These are phyloP conservation scores for Bucorvus abyssinicus DNA, from an alignment of 2,797 vertebrate species.

Conservation along the genomic window DNA sequence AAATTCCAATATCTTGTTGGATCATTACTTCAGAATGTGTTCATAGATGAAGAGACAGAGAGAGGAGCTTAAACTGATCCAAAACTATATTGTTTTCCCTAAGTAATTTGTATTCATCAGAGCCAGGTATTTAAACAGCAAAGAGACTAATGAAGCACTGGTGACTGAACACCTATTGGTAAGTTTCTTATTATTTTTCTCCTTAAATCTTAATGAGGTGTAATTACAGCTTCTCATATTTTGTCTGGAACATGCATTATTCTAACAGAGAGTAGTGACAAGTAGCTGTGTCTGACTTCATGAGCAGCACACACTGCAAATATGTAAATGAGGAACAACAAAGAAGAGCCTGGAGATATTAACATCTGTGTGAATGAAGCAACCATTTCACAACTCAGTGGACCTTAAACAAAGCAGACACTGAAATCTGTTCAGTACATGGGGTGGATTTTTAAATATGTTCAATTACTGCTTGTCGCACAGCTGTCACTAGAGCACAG, in stretches of 20 bases:
- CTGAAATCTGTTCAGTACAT: conserved; percentile 77
- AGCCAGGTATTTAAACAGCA: conserved; percentile 66
- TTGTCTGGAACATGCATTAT: conserved; percentile 68
- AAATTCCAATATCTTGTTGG: background rate
- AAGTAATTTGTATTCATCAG: conserved; percentile 70
- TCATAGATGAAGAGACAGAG: background rate
- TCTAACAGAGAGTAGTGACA: conserved; percentile 65
- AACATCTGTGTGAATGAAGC: conserved; percentile 80
- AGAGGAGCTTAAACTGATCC: conserved; percentile 9
- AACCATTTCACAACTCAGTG: conserved; percentile 82
- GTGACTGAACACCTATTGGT: conserved; percentile 68
- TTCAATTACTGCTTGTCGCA: conserved; percentile 73
- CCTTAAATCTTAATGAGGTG: conserved; percentile 74
- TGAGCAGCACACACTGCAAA: conserved; percentile 71
- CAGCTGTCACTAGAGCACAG: conserved; percentile 72
- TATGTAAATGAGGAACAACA: conserved; percentile 82
- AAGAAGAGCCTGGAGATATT: conserved; percentile 81
- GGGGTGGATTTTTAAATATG: conserved; percentile 77
- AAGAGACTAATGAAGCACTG: conserved; percentile 69
- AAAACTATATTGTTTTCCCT: conserved; percentile 20
- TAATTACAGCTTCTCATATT: conserved; percentile 71
- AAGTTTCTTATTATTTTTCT: conserved; percentile 75
- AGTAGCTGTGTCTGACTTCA: conserved; percentile 69
- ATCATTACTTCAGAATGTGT: conserved; percentile 37
- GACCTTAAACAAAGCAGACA: conserved; percentile 81